A percentile compares a stretch with the other conserved stretches of the same genome.
Conservation (phyloP, 2,888 invertebrate genomes). For the Machimus atricapillus region DNA sequence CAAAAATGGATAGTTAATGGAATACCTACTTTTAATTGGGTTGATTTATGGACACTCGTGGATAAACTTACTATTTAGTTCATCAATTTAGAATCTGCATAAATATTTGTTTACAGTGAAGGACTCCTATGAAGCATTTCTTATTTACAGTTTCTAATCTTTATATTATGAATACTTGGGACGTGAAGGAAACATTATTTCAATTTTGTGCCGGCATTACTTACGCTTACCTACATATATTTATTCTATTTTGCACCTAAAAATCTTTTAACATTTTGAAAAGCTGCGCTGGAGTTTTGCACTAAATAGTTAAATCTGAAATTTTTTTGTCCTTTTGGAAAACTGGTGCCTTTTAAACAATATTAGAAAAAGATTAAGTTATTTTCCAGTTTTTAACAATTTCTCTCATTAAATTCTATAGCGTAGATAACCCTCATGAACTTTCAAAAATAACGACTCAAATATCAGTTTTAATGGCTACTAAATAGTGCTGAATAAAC, state of each 20-base stretch:
- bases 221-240: slow-evolving; percentile 97
- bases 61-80: slow-evolving; percentile 96
- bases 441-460: too few relatives aligned
- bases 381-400: too few relatives aligned
- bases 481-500: too few relatives aligned
- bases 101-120: slow-evolving; percentile 99
- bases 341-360: too few relatives aligned
- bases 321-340: slow-evolving; percentile 98
- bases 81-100: slow-evolving; percentile 97
- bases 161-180: slow-evolving; percentile 99
- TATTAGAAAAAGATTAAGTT: slow-evolving; percentile 95
- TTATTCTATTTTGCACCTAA: slow-evolving; percentile 97
- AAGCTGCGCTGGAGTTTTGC: slow-evolving; percentile 98
- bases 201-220: slow-evolving; percentile 90
- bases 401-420: too few relatives aligned
- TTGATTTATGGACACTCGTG: slow-evolving; percentile 99
- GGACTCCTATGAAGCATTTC: slow-evolving; percentile 99
- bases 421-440: too few relatives aligned
- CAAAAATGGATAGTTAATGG: slow-evolving; percentile 97
- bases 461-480: too few relatives aligned
- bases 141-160: slow-evolving; percentile 99
- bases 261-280: slow-evolving; percentile 95
- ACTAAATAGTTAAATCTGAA: slow-evolving; percentile 98
- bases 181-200: slow-evolving; percentile 99
- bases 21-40: slow-evolving; percentile 97